Conservation (phyloP, 2,797 vertebrate species). For the Etheostoma nigrum region DNA sequence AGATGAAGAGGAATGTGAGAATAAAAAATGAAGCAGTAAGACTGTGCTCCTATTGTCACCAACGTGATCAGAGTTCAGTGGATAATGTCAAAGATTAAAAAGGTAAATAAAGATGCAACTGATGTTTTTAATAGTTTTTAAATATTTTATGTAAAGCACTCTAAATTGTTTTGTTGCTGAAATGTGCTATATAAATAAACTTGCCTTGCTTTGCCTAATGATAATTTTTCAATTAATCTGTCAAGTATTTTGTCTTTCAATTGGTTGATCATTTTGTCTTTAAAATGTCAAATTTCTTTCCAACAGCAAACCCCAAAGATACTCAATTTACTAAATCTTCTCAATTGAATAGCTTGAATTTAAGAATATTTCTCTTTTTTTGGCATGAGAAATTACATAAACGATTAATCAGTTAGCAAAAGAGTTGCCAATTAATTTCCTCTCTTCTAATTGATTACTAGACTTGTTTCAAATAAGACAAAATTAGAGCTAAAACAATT, state of each 20-base stretch:
- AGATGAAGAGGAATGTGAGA: background rate
- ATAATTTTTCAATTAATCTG: background rate
- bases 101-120: background rate
- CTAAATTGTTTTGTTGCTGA: too few species aligned
- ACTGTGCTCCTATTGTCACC: background rate
- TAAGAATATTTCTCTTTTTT: background rate
- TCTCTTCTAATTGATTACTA: background rate
- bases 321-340: background rate
- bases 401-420: background rate
- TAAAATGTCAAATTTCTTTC: background rate
- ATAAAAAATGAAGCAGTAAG: background rate
- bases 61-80: background rate
- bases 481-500: background rate
- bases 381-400: background rate
- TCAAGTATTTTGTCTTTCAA: too few species aligned
- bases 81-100: background rate
- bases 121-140: background rate
- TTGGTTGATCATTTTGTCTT: background rate
- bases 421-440: background rate
- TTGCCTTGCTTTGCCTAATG: too few species aligned
- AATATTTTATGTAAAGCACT: too few species aligned
- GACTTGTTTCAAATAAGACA: background rate
- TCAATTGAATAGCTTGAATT: background rate
- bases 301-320: background rate
- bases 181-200: too few species aligned